Evolutionary conservation across 2,797 vertebrate species (phyloP).

Genomic region (Cirrhinus mrigala): DNA sequence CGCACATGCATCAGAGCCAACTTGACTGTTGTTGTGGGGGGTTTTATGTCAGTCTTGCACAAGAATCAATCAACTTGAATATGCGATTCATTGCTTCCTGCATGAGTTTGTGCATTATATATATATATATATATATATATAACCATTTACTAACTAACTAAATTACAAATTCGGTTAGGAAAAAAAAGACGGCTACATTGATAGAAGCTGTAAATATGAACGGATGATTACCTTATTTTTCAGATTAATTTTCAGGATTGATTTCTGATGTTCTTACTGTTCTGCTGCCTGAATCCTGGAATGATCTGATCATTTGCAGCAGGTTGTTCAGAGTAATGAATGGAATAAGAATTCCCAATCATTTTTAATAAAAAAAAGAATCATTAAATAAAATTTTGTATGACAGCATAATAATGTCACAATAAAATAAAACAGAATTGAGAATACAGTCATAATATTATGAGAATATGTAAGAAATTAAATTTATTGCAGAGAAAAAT

Average conservation of each 20-base stretch:
- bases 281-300: neutral
- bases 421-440: neutral
- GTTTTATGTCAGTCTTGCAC: too few relatives aligned
- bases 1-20: neutral
- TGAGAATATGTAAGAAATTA: neutral
- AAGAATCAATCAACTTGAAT: too few relatives aligned
- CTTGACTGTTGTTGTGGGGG: too few relatives aligned
- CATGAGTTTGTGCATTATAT: too few relatives aligned
- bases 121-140: too few relatives aligned
- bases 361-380: neutral
- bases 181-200: neutral
- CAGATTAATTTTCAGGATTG: neutral
- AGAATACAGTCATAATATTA: neutral
- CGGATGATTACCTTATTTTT: neutral
- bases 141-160: neutral
- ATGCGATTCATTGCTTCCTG: too few relatives aligned
- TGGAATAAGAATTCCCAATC: neutral
- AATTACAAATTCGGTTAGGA: neutral
- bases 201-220: neutral
- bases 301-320: neutral
- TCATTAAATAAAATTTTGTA: too few relatives aligned
- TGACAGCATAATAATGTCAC: neutral
- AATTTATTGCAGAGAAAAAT: neutral
- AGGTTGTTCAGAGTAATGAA: neutral
- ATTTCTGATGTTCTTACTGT: neutral